Conservation (phyloP, 2,888 invertebrate species). For the Lottia gigantea region DNA sequence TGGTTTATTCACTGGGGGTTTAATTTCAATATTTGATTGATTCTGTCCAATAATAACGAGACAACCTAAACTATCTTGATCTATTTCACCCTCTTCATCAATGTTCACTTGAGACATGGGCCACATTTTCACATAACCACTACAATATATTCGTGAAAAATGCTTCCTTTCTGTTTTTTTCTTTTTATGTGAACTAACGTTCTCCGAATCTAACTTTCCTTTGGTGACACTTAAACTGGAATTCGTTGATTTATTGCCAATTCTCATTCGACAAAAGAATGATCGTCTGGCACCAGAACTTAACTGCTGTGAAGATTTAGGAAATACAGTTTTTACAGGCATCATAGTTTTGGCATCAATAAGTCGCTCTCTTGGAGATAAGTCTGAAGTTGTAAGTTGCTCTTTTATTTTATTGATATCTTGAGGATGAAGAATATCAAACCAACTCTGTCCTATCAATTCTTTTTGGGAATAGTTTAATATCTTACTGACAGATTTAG, state of each 20-base stretch:
- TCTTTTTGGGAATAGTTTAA: conserved; percentile 88
- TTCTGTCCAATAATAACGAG: conserved; percentile 88
- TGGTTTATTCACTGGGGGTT: conserved; percentile 60
- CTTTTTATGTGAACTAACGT: not conserved
- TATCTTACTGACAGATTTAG: conserved; percentile 85
- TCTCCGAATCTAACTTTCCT: not conserved
- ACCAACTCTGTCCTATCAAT: conserved; percentile 87
- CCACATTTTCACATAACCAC: conserved; percentile 94
- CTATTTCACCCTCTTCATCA: conserved; percentile 76
- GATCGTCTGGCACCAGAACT: conserved; percentile 91
- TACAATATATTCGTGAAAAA: conserved; percentile 90
- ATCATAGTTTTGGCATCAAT: conserved; percentile 95
- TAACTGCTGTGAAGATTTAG: conserved; percentile 78
- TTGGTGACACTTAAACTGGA: not conserved
- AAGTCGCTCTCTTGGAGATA: conserved; percentile 86
- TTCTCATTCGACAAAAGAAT: conserved; percentile 94
- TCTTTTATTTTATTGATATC: conserved; percentile 95
- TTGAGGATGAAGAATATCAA: conserved; percentile 93
- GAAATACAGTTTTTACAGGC: conserved; percentile 87
- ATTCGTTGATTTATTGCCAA: conserved; percentile 69
- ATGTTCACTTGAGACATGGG: conserved; percentile 81
- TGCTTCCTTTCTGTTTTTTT: conserved; percentile 73
- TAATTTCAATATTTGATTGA: conserved; percentile 74
- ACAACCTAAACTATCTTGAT: conserved; percentile 82
- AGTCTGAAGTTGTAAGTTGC: conserved; percentile 89